These are phyloP conservation scores for Cataglyphis hispanica DNA, from an alignment of 1,140 invertebrate species.

Conservation along the genomic window DNA sequence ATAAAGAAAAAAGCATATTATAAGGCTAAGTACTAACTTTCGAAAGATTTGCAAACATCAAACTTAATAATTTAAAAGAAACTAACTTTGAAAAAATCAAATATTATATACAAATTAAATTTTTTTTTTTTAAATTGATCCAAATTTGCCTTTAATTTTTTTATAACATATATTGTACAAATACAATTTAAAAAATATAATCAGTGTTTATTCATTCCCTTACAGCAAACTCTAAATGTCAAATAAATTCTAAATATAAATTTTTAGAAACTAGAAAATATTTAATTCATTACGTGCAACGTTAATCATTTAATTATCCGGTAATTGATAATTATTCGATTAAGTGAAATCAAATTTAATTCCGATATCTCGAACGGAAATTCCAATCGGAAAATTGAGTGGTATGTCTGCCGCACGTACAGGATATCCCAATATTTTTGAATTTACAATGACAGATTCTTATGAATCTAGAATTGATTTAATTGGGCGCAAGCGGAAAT, in stretches of 20 bases:
- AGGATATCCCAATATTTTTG: slow-evolving; percentile 38
- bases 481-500: background rate
- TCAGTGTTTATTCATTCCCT: background rate
- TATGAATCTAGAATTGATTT: slow-evolving; percentile 39
- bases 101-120: background rate
- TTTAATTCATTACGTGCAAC: background rate
- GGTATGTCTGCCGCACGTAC: background rate
- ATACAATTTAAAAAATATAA: background rate
- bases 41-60: background rate
- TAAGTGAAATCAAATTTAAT: slow-evolving; percentile 6
- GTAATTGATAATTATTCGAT: slow-evolving; percentile 17
- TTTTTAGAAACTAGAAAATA: background rate
- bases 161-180: background rate
- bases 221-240: background rate
- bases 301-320: background rate
- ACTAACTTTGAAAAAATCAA: background rate
- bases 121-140: background rate
- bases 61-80: background rate
- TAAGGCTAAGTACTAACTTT: background rate
- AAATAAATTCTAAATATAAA: background rate
- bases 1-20: background rate
- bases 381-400: slow-evolving; percentile 47
- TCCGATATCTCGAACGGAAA: slow-evolving; percentile 39
- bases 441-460: slow-evolving; percentile 35
- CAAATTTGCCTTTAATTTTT: background rate